Percentiles rank a stretch among this genome's conserved stretches.
phyloP scores from a whole-genome alignment of 92 coral and sea anemone species.

The Palythoa grandiflora region DNA sequence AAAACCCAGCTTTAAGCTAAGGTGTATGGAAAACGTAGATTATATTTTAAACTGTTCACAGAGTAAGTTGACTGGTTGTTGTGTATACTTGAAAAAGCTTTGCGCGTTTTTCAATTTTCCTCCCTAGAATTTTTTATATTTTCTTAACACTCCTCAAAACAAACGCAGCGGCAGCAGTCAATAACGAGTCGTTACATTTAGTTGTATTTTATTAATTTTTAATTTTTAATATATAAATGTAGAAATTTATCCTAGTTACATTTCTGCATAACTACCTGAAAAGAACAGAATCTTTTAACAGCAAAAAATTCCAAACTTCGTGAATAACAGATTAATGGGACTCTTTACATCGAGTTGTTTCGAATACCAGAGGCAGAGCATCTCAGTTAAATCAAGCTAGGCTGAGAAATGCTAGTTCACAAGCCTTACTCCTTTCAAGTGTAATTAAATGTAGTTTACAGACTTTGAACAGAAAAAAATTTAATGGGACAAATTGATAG shows the following conservation, averaged over 20 bases:
- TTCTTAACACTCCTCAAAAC: not conserved
- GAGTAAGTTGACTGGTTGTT: too few species aligned
- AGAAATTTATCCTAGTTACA: too few species aligned
- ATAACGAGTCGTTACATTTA: not conserved
- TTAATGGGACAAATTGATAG: not conserved
- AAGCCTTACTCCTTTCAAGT: not conserved
- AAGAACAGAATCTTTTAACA: too few species aligned
- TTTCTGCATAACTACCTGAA: too few species aligned
- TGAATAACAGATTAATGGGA: not conserved
- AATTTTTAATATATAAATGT: too few species aligned
- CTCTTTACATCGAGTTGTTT: too few species aligned
- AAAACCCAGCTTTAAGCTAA: too few species aligned
- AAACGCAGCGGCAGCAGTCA: not conserved
- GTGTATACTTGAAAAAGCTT: too few species aligned
- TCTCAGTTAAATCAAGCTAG: not conserved
- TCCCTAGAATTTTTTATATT: not conserved
- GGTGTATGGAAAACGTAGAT: too few species aligned
- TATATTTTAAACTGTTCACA: too few species aligned
- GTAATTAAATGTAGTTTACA: not conserved
- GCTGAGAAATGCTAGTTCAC: not conserved
- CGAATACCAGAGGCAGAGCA: too few species aligned
- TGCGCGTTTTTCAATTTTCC: too few species aligned
- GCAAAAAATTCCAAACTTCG: not conserved
- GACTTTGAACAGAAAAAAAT: not conserved
- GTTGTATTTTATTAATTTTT: not conserved